Conservation (phyloP, 1,140 invertebrate species). For the Galendromus occidentalis region DNA sequence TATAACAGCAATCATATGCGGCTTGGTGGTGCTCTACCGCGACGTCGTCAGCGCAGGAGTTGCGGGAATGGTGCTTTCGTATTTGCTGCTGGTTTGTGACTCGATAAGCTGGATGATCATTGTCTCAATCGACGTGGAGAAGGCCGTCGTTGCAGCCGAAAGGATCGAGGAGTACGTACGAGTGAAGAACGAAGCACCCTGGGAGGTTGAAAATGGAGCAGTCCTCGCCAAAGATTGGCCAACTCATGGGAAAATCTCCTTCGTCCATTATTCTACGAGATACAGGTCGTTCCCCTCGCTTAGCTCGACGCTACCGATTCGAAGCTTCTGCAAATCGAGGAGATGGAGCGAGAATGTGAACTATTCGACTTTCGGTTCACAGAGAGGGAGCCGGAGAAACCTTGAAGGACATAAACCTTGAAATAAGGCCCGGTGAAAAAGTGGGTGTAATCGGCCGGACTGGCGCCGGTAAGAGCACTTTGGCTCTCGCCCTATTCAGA, state of each 20-base stretch:
- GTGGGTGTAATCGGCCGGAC: slow-evolving; percentile 49
- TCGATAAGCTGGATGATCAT: slow-evolving; percentile 32
- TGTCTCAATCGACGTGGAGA: slow-evolving; percentile 38
- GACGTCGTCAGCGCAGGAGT: background rate
- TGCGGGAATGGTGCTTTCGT: background rate
- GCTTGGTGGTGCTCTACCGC: background rate
- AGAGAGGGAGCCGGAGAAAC: slow-evolving; percentile 29
- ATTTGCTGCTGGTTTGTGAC: background rate
- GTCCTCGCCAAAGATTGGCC: slow-evolving; percentile 18
- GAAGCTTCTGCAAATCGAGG: too few species aligned
- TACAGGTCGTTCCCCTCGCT: too few species aligned
- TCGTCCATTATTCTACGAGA: slow-evolving; percentile 19
- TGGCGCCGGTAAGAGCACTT: slow-evolving; percentile 36
- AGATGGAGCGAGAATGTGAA: too few species aligned
- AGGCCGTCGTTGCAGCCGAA: slow-evolving; percentile 41
- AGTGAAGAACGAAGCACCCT: background rate
- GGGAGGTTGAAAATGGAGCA: background rate
- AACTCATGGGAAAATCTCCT: slow-evolving; percentile 15
- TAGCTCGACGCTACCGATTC: too few species aligned
- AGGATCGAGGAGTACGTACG: slow-evolving; percentile 36
- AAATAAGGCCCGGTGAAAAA: slow-evolving; percentile 50
- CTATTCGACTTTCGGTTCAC: too few species aligned
- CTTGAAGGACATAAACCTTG: slow-evolving; percentile 46
- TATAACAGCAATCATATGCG: background rate
- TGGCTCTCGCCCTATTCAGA: slow-evolving; percentile 33